A percentile compares a stretch with the other conserved stretches of the same genome.
Evolutionary conservation across 2,888 invertebrate genomes (phyloP).

Genomic region (Euzophera pinguis): DNA sequence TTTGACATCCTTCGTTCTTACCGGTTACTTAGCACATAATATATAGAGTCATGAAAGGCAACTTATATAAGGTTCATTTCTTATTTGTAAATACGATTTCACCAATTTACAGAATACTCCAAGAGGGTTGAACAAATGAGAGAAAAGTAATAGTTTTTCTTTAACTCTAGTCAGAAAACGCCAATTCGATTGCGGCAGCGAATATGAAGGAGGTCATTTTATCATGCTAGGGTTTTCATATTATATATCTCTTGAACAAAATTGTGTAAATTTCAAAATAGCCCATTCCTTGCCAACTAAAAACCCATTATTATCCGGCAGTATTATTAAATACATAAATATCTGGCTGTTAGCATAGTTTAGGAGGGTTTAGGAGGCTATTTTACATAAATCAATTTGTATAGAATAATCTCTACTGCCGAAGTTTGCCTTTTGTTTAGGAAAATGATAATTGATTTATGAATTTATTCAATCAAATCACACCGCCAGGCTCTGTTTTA

Average conservation of each 20-base stretch:
- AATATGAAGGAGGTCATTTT: too few species aligned
- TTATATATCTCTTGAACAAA: slow-evolving; percentile 5
- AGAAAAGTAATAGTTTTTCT: too few species aligned
- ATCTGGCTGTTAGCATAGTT: slow-evolving; percentile 21
- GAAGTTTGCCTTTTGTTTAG: slow-evolving; percentile 34
- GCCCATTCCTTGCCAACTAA: neutral
- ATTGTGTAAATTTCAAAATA: slow-evolving; percentile 7
- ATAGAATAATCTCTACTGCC: slow-evolving; percentile 36
- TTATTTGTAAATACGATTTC: too few species aligned
- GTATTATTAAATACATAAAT: slow-evolving; percentile 14
- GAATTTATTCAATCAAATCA: slow-evolving; percentile 44
- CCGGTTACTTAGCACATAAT: too few species aligned
- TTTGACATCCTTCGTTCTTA: too few species aligned
- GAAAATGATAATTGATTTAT: slow-evolving; percentile 44
- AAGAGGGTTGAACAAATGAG: too few species aligned
- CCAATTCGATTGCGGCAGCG: too few species aligned
- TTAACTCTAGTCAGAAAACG: too few species aligned
- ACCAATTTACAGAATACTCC: too few species aligned
- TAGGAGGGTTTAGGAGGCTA: slow-evolving; percentile 22
- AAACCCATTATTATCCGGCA: slow-evolving; percentile 9
- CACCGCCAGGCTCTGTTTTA: slow-evolving; percentile 33
- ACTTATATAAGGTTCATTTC: too few species aligned
- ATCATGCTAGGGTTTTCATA: neutral
- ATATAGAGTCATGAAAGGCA: too few species aligned
- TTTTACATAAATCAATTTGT: slow-evolving; percentile 42